A percentile compares a stretch with the other conserved stretches of the same genome.
phyloP scores from a whole-genome alignment of 2,888 invertebrate species.

The Hipparchia semele region DNA sequence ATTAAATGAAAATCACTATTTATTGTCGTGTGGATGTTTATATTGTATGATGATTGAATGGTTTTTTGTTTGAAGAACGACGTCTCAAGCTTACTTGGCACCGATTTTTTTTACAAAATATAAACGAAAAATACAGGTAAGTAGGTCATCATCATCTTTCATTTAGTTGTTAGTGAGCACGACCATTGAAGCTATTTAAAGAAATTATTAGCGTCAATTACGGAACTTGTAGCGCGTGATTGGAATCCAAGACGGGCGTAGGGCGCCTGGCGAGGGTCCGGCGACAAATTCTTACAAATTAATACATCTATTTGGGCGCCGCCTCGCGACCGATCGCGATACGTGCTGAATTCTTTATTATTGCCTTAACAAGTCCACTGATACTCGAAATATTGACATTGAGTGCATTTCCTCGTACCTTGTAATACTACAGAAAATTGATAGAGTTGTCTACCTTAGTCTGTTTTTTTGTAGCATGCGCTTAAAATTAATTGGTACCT shows the following conservation, averaged over 20 bases:
- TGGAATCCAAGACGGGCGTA: slow-evolving; percentile 67
- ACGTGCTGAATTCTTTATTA: slow-evolving; percentile 78
- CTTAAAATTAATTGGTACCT: too few relatives aligned
- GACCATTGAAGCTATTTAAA: slow-evolving; percentile 66
- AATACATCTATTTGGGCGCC: slow-evolving; percentile 77
- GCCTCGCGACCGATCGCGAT: slow-evolving; percentile 67
- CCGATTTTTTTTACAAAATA: neutral
- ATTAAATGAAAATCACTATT: too few relatives aligned
- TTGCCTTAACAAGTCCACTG: slow-evolving; percentile 58
- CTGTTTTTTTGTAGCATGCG: too few relatives aligned
- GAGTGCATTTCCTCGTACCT: slow-evolving; percentile 46
- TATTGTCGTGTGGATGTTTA: too few relatives aligned
- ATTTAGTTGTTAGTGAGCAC: slow-evolving; percentile 30
- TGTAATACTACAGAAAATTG: neutral
- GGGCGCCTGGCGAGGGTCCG: slow-evolving; percentile 74
- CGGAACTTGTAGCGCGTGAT: slow-evolving; percentile 81
- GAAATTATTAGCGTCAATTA: slow-evolving; percentile 83
- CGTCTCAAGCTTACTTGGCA: too few relatives aligned
- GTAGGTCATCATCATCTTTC: neutral
- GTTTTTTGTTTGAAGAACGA: too few relatives aligned
- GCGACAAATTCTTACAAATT: slow-evolving; percentile 83
- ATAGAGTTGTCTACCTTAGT: neutral
- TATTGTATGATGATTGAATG: too few relatives aligned
- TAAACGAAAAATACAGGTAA: neutral
- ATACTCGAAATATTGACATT: slow-evolving; percentile 56